These are phyloP conservation scores for Drosophila rellima DNA, from an alignment of 2,888 invertebrate genomes.

Conservation along the genomic window DNA sequence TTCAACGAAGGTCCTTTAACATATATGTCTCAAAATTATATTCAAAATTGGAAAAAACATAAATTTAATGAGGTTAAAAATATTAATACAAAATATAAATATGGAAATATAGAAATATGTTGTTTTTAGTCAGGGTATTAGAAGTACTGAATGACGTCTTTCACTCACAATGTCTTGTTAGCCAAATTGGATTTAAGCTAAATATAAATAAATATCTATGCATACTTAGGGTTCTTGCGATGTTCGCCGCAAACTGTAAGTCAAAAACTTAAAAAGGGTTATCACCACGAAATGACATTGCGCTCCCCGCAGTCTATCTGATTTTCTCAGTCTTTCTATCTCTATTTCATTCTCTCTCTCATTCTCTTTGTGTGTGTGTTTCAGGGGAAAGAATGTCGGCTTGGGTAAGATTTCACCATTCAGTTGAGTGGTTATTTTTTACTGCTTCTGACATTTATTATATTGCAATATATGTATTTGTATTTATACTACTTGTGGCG, in stretches of 20 bases:
- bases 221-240: constrained; percentile 36
- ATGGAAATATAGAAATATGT: no score
- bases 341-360: not conserved
- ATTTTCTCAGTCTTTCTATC: not conserved
- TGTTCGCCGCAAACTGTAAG: constrained; percentile 31
- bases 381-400: constrained; percentile 8
- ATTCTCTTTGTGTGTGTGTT: not conserved
- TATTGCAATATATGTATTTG: constrained; percentile 73
- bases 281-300: constrained; percentile 60
- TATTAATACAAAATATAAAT: not conserved
- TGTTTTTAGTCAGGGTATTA: not conserved
- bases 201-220: constrained; percentile 4
- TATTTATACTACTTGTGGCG: constrained; percentile 69
- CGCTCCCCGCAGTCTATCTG: constrained; percentile 7
- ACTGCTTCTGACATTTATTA: constrained; percentile 71
- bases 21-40: not conserved
- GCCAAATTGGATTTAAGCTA: constrained; percentile 71
- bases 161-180: constrained; percentile 65
- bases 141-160: not conserved
- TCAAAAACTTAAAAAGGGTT: constrained; percentile 72
- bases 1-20: not conserved
- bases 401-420: constrained; percentile 48
- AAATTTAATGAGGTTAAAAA: not conserved
- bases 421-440: constrained; percentile 25
- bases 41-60: not conserved